Evolutionary conservation across 2,888 invertebrate genomes (phyloP).

Genomic region (Eupithecia dodoneata): DNA sequence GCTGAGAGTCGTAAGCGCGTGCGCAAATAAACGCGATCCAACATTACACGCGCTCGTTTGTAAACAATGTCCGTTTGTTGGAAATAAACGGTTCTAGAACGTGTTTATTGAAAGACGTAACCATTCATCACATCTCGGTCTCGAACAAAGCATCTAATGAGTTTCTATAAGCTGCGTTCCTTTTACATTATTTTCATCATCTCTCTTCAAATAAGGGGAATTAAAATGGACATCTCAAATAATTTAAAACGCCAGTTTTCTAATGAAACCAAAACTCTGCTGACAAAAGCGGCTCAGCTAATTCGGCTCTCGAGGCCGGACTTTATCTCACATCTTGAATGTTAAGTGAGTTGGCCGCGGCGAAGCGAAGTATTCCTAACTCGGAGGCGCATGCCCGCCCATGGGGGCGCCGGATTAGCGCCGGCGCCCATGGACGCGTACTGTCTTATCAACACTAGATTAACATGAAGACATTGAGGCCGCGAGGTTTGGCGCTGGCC

Average conservation of each 20-base stretch:
- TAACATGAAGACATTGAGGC: neutral
- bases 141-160: neutral
- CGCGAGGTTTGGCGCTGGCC: neutral
- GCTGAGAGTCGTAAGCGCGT: neutral
- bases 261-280: neutral
- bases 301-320: neutral
- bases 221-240: neutral
- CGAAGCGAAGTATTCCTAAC: neutral
- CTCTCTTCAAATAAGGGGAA: neutral
- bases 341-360: neutral
- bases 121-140: neutral
- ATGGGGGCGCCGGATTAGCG: neutral
- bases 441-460: neutral
- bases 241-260: neutral
- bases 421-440: neutral
- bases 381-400: neutral
- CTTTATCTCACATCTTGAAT: constrained; percentile 6
- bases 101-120: neutral
- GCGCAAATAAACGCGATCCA: neutral
- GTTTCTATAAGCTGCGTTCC: neutral
- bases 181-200: neutral
- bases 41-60: neutral
- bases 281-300: constrained; percentile 3
- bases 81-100: neutral
- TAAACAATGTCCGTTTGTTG: neutral